These are phyloP conservation scores for Eugnorisma glareosa DNA, from an alignment of 2,888 invertebrate species.

Conservation along the genomic window DNA sequence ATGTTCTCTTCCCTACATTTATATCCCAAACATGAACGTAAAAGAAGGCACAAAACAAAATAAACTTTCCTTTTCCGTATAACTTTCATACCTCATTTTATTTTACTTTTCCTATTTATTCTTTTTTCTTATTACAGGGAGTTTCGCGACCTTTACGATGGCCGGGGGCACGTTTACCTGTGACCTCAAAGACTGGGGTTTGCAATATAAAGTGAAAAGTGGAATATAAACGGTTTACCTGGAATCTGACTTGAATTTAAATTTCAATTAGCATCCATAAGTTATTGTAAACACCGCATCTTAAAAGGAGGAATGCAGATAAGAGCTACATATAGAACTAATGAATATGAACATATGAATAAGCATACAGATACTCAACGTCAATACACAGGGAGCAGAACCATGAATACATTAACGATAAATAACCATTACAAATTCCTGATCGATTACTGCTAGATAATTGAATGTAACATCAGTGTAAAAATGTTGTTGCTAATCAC, in stretches of 20 bases:
- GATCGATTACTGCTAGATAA: conserved; percentile 27
- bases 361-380: background rate
- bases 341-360: background rate
- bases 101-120: conserved; percentile 10
- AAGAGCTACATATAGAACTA: background rate
- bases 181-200: conserved; percentile 36
- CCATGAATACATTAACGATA: conserved; percentile 25
- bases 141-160: conserved; percentile 10
- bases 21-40: conserved; percentile 1
- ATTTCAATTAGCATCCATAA: background rate
- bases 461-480: conserved; percentile 19
- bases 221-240: conserved; percentile 7
- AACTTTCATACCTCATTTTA: conserved; percentile 31
- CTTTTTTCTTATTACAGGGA: conserved; percentile 22
- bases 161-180: conserved; percentile 16
- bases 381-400: conserved; percentile 4
- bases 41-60: conserved; percentile 11
- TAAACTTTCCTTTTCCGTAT: conserved; percentile 9
- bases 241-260: background rate
- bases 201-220: conserved; percentile 21
- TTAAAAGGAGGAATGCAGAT: background rate
- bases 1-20: background rate
- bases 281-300: conserved; percentile 1
- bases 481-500: background rate
- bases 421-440: conserved; percentile 23